phyloP scores from a whole-genome alignment of 2,113 vertebrate genomes.

The Gallinago undulata region DNA sequence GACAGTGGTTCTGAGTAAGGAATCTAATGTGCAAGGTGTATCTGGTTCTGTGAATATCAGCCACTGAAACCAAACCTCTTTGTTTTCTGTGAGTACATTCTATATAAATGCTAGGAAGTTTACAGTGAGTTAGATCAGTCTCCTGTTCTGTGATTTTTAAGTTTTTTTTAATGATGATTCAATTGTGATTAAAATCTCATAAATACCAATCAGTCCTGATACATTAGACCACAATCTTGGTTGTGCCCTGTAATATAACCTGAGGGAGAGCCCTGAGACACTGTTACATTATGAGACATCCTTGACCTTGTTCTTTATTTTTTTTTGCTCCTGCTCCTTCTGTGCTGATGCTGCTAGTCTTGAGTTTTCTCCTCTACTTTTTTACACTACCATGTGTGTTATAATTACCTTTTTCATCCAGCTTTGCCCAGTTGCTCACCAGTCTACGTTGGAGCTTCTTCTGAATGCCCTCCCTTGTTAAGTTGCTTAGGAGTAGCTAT shows the following conservation, averaged over 20 bases:
- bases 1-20: neutral
- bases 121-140: neutral
- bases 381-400: rapidly evolving
- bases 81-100: neutral
- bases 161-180: neutral
- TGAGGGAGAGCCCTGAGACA: neutral
- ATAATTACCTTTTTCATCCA: neutral
- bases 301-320: neutral
- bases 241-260: rapidly evolving
- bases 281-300: neutral
- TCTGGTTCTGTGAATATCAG: neutral
- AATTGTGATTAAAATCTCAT: neutral
- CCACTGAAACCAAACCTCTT: neutral
- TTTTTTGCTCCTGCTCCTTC: neutral
- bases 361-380: neutral
- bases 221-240: rapidly evolving
- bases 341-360: neutral
- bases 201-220: neutral
- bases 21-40: rapidly evolving
- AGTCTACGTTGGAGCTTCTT: neutral
- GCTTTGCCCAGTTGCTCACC: neutral
- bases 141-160: neutral
- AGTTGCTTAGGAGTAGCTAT: neutral
- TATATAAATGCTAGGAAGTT: neutral
- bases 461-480: neutral